Base-by-base conservation (phyloP, 2,797 vertebrate species). In the Cercopithecus petaurista region DNA sequence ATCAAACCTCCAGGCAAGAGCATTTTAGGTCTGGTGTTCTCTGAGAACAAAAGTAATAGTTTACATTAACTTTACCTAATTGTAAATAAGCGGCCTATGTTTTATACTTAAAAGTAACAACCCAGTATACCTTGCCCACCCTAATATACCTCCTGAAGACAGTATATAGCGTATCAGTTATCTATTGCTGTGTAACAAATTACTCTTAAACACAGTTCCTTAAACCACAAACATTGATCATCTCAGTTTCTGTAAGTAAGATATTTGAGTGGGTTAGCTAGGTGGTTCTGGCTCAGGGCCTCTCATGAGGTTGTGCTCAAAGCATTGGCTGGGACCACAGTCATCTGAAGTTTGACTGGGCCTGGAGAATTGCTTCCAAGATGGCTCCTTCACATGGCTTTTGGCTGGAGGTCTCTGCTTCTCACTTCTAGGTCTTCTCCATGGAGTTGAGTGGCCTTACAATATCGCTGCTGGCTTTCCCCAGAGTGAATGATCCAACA, bases 1-100 rank as follows among this genome's bases (percentile, higher is more conserved):
- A 76, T 87, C 61, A 93, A 95, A 96, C 21, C 28, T 96, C 70
- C 81, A 84, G 80, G 39, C n/a, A 88, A 92, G 39, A 59, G 4
- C 33, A 79, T 52, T 55, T 81, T 8, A 36, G 46, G 13, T 7
- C 50, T 59, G 76, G n/a, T 76, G 55, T 72, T 89, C 36, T 81
- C 72, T 88, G 26, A 82, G 55, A 89, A 87, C 67, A 94, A 96
- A 81, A 36, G 5, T 67, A 95, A 48, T 19, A 50, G 17, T 90
- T 94, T 73, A 79, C 61, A 46, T 64, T 75, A 48, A 88, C 39
- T 87, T 93, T 26, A 92, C 21, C 52, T 93, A 84, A 73, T 77
- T 73, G 88, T 81, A 85, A 97, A 57, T 72, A 92, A 92, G 72
- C 2, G 46, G 43, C 9, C 21, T 86, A 64, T 22, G 17, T 52